Base-by-base conservation (phyloP, 2,888 invertebrate genomes). In the Andrena bicolor region DNA sequence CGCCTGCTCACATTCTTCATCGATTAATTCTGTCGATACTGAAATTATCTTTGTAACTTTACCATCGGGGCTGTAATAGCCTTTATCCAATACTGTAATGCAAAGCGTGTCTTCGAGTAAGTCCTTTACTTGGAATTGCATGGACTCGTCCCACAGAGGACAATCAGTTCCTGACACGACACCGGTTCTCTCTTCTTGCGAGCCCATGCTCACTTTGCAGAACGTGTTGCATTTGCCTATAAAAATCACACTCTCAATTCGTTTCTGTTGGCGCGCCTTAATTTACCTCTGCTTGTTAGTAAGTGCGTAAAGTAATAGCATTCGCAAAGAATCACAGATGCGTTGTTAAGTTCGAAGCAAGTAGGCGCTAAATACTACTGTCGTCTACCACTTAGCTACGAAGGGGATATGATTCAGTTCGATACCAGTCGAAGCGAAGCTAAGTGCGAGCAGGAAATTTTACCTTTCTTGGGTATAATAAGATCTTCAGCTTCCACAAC, bases 91-190 rank as follows among this genome's bases (percentile, higher is more conserved):
- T 32, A 97, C 96, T 10, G 96, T 96, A 84, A 97, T 95, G 87
- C 96, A 96, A 13, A 97, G 94, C 28, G 96, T 95, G 91, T 97
- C 97, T 90, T 96, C 95, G 63, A 95, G 92, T 3, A 97, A 92
- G 92, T 97, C 96, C 90, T 96, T 95, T 65, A 97, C 95, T 83
- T 96, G 95, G 92, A 97, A 97, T 93, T 97, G 97, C 97, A 97
- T 97, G 65, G 96, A 96, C 72, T 96, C 95, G 92, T 97, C 96
- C 97, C 97, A 97, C 80, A 96, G 94, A 13, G 97, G 96, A 82
- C 93, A 94, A 74, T 94, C 92, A 48, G 95, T 94, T 30, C 96
- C 96, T 76, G 95, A 95, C 23, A 95, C 95, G 28, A 96, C 94
- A 51, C 95, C 95, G 0, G 97, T 97, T 88, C 95, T 95, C 89